Evolutionary conservation across 1,140 invertebrate genomes (phyloP), one percentile per base, ranked within the genome.

Genomic region (Heliconius melpomene): DNA sequence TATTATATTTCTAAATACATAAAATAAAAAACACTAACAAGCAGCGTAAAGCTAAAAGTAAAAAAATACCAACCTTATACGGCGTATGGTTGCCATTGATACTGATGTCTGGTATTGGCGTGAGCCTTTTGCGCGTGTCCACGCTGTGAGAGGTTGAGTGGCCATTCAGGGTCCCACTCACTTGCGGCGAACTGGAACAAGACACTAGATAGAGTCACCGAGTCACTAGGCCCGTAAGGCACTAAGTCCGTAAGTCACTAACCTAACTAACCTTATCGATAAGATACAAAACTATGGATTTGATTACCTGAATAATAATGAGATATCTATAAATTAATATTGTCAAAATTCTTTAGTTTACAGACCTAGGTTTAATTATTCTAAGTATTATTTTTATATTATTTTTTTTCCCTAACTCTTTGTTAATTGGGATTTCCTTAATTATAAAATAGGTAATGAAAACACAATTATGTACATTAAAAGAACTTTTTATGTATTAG

Each of bases 71-170:
- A n/a, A 95, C 94, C 94, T 96, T 96, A 94, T 96, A 96, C 86
- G 96, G 96, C 86, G 96, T 96, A 93, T 96, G 96, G 87, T 95
- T 95, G 86, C 95, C 94, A 81, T 95, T 94, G 79, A 88, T 89
- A 81, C 91, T 94, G 77, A 96, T 94, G 87, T 97, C 96, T 23
- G 95, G 91, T 84, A 97, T 96, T 79, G 95, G 94, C 74, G 96
- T 96, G 77, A 97, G 94, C 85, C 95, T 91, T 88, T 96, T 96
- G 91, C 94, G 93, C 60, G 79, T 90, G 87, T 93, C 94, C 86
- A 85, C 86, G 84, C 88, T 85, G 86, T 93, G 91, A 88, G 91
- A 88, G 85, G 90, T 90, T 87, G 95, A 93, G 87, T 94, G 92
- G 85, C 95, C 95, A 91, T 95, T 94, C 92, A 93, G 92, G 73